These are phyloP conservation scores for Microtus pennsylvanicus DNA, from an alignment of 2,113 vertebrate genomes.

Conservation along the genomic window DNA sequence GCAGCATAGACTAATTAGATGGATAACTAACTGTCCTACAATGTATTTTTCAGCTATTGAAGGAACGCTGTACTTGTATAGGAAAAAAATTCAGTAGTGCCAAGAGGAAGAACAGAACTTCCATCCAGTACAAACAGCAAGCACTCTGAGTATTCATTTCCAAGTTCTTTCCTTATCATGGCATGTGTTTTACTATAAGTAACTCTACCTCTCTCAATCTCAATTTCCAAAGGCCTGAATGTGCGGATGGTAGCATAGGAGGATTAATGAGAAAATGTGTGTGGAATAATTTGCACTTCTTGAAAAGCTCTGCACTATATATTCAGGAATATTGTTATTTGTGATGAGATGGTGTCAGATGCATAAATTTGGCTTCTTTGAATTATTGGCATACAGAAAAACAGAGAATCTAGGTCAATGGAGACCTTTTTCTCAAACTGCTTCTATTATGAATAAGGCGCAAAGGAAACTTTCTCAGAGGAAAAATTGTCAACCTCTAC, in stretches of 20 bases:
- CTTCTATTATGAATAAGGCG: conserved; percentile 67
- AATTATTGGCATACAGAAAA: conserved; percentile 72
- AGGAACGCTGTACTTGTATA: not conserved
- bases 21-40: conserved; percentile 54
- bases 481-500: conserved; percentile 58
- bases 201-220: not conserved
- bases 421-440: conserved; percentile 58
- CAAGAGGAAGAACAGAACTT: not conserved
- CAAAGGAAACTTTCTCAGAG: conserved; percentile 54
- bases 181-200: not conserved
- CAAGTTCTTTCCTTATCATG: not conserved
- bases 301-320: conserved; percentile 45
- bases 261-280: conserved; percentile 72
- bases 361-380: conserved; percentile 72
- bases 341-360: conserved; percentile 72
- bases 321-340: conserved; percentile 71
- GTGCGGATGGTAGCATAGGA: conserved; percentile 40
- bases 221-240: conserved; percentile 56
- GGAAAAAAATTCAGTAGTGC: not conserved
- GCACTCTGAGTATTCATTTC: not conserved
- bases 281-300: conserved; percentile 61
- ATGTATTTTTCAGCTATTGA: conserved; percentile 11
- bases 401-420: conserved; percentile 69
- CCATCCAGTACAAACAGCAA: not conserved
- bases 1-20: conserved; percentile 63